Conservation (phyloP, 2,888 invertebrate species). For the Theretra japonica region DNA sequence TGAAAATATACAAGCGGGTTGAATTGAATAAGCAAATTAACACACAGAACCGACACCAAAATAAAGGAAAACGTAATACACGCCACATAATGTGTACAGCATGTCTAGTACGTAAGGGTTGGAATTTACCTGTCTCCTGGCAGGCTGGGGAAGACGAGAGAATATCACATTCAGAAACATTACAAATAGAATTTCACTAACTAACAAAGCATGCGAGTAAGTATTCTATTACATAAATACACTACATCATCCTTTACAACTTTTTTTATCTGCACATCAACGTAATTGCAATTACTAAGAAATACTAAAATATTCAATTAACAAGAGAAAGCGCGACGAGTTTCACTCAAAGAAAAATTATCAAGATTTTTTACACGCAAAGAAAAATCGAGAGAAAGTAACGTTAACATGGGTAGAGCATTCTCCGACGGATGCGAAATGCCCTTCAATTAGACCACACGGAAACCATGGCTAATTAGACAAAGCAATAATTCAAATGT, state of each 20-base stretch:
- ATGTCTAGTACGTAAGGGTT: slow-evolving; percentile 36
- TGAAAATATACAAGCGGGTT: slow-evolving; percentile 17
- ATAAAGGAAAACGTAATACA: slow-evolving; percentile 38
- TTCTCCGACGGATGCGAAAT: slow-evolving; percentile 21
- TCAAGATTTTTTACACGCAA: slow-evolving; percentile 83
- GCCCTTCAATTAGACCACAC: slow-evolving; percentile 28
- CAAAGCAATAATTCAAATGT: background rate
- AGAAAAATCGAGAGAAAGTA: slow-evolving; percentile 75
- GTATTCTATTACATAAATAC: slow-evolving; percentile 54
- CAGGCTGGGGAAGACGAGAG: slow-evolving; percentile 85
- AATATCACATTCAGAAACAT: slow-evolving; percentile 84
- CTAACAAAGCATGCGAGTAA: slow-evolving; percentile 72
- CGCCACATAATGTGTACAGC: slow-evolving; percentile 32
- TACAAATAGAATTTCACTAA: slow-evolving; percentile 76
- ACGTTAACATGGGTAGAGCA: slow-evolving; percentile 37
- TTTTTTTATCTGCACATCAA: slow-evolving; percentile 58
- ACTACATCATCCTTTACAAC: slow-evolving; percentile 60
- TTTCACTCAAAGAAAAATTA: slow-evolving; percentile 76
- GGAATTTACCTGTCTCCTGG: slow-evolving; percentile 83
- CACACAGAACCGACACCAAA: slow-evolving; percentile 41
- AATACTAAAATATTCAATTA: slow-evolving; percentile 76
- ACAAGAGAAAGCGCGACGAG: slow-evolving; percentile 77
- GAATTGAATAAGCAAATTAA: slow-evolving; percentile 26
- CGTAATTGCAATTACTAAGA: slow-evolving; percentile 73
- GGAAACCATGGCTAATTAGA: slow-evolving; percentile 11